Percentiles rank a stretch among this genome's conserved stretches.
Evolutionary conservation across 2,797 vertebrate genomes (phyloP).

Genomic region (Garrulus glandarius): DNA sequence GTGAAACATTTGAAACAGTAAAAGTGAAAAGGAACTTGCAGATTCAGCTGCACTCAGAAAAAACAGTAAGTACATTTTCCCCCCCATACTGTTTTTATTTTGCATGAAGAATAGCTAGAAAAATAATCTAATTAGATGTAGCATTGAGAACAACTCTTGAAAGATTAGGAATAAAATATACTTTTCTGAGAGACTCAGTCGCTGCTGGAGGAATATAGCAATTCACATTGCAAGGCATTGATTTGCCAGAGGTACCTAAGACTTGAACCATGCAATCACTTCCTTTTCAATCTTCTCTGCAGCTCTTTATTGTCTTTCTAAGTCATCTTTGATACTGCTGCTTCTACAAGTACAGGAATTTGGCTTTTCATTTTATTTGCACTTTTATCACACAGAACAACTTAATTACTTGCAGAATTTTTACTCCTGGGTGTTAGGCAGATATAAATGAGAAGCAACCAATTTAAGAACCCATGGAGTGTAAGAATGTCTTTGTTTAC

Average conservation of each 20-base stretch:
- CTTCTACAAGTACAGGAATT: background rate
- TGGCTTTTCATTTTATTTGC: background rate
- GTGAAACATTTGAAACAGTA: background rate
- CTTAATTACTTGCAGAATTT: background rate
- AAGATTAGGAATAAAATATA: background rate
- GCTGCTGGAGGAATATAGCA: background rate
- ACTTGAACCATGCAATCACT: background rate
- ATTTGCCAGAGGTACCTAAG: background rate
- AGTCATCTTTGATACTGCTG: background rate
- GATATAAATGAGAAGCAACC: background rate
- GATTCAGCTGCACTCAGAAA: background rate
- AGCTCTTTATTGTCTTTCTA: background rate
- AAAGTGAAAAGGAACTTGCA: background rate
- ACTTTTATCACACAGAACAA: background rate
- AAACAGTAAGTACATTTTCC: background rate
- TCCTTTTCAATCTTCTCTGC: background rate
- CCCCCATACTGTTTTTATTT: background rate
- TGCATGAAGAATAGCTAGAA: background rate
- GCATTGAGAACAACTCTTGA: background rate
- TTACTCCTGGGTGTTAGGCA: background rate
- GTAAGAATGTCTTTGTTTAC: background rate
- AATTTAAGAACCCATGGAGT: background rate
- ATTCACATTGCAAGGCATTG: background rate
- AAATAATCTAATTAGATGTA: background rate
- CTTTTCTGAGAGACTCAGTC: background rate